Conservation (phyloP, 2,888 invertebrate genomes). For the Lathronympha strigana region DNA sequence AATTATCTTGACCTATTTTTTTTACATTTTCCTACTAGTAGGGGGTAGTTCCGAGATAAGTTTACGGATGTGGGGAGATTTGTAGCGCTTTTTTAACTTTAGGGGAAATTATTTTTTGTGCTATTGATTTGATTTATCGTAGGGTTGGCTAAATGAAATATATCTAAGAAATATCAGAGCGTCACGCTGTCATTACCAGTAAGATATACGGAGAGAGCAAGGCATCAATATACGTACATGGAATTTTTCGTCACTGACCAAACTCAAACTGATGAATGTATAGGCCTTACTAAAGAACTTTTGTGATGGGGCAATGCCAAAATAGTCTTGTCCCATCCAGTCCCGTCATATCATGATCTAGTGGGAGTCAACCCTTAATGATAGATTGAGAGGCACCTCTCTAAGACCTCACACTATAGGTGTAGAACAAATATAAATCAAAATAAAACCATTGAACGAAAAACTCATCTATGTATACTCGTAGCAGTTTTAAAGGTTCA, state of each 20-base stretch:
- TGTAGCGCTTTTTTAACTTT: constrained; percentile 37
- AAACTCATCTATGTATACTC: neutral
- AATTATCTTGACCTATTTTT: constrained; percentile 61
- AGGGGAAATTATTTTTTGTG: constrained; percentile 31
- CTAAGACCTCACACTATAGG: too few species aligned
- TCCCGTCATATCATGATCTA: too few species aligned
- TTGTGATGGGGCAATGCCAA: too few species aligned
- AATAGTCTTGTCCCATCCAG: too few species aligned
- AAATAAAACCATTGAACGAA: neutral
- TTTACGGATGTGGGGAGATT: constrained; percentile 35
- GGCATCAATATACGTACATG: neutral
- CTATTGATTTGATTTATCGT: constrained; percentile 34
- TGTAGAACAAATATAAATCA: too few species aligned
- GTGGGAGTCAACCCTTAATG: too few species aligned
- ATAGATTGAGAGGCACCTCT: too few species aligned
- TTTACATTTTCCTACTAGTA: constrained; percentile 37
- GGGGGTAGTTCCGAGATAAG: constrained; percentile 39
- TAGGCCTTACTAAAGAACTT: too few species aligned
- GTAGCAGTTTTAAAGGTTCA: too few species aligned
- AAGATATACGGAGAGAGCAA: neutral
- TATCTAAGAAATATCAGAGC: constrained; percentile 13
- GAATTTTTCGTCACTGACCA: too few species aligned
- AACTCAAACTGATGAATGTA: too few species aligned
- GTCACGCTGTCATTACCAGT: constrained; percentile 7
- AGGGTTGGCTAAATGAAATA: constrained; percentile 7